A percentile compares a stretch with the other conserved stretches of the same genome.
phyloP scores from a whole-genome alignment of 2,888 invertebrate species.

The Ecliptopera silaceata region DNA sequence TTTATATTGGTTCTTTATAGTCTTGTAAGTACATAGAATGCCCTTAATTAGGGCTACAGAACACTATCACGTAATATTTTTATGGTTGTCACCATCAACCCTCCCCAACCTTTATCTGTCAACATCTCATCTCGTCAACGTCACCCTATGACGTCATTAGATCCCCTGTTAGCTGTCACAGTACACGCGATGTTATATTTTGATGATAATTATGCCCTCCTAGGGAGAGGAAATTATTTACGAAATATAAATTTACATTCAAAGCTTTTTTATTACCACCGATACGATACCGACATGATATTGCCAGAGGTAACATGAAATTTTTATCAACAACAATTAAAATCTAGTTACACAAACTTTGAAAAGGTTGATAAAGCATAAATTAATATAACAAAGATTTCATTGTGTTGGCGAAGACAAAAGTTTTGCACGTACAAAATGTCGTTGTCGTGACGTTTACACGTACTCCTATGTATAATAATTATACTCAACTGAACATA shows the following conservation, averaged over 20 bases:
- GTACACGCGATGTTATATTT: slow-evolving; percentile 18
- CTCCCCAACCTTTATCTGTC: slow-evolving; percentile 31
- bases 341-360: too few species aligned
- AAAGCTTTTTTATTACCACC: too few species aligned
- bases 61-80: slow-evolving; percentile 4
- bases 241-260: slow-evolving; percentile 21
- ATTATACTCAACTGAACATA: slow-evolving; percentile 32
- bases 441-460: too few species aligned
- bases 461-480: slow-evolving; percentile 26
- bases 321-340: too few species aligned
- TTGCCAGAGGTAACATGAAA: too few species aligned
- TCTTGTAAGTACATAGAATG: not conserved
- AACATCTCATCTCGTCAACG: slow-evolving; percentile 27
- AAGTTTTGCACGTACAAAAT: too few species aligned
- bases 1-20: too few species aligned
- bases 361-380: too few species aligned
- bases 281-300: too few species aligned
- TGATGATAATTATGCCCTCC: slow-evolving; percentile 25
- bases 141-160: slow-evolving; percentile 36
- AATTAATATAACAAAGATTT: too few species aligned
- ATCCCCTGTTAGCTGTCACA: slow-evolving; percentile 19
- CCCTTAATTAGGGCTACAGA: not conserved
- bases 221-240: slow-evolving; percentile 32
- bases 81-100: slow-evolving; percentile 17
- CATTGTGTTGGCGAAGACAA: too few species aligned